Conservation (phyloP, 2,113 vertebrate genomes). For the Turnix velox region DNA sequence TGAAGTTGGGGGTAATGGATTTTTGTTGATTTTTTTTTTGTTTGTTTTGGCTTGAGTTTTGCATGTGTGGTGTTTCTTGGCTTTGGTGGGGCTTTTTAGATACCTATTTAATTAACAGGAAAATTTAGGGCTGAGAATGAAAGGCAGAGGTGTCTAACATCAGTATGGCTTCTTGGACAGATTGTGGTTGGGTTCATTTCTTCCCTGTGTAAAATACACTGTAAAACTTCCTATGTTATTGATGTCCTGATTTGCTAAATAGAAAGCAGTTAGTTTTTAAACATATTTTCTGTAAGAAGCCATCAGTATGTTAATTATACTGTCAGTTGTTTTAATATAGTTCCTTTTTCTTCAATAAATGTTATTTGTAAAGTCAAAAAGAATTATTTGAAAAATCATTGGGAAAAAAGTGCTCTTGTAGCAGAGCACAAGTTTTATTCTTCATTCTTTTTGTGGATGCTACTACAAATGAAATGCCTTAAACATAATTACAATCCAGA, state of each 20-base stretch:
- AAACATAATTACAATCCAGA: background rate
- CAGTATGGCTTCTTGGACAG: background rate
- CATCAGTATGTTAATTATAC: background rate
- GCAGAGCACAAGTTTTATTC: background rate
- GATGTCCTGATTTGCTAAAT: background rate
- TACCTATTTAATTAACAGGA: constrained; percentile 66
- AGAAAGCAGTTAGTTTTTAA: background rate
- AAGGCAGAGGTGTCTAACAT: constrained; percentile 54
- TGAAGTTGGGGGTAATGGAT: background rate
- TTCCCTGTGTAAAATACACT: background rate
- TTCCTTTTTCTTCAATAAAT: background rate
- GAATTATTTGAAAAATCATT: background rate
- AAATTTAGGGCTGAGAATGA: constrained; percentile 64
- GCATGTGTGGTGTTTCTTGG: background rate
- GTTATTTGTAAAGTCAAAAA: background rate
- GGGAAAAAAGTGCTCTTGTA: background rate
- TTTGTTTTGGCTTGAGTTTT: background rate
- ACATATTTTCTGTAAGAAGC: background rate
- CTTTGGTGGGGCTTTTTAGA: background rate
- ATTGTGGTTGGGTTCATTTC: background rate
- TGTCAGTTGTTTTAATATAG: background rate
- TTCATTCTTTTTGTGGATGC: background rate
- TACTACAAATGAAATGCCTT: background rate
- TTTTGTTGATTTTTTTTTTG: background rate
- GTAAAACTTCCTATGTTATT: background rate